A percentile compares a stretch with the other conserved stretches of the same genome.
phyloP scores from a whole-genome alignment of 2,888 invertebrate species.

The Metalampra italica region DNA sequence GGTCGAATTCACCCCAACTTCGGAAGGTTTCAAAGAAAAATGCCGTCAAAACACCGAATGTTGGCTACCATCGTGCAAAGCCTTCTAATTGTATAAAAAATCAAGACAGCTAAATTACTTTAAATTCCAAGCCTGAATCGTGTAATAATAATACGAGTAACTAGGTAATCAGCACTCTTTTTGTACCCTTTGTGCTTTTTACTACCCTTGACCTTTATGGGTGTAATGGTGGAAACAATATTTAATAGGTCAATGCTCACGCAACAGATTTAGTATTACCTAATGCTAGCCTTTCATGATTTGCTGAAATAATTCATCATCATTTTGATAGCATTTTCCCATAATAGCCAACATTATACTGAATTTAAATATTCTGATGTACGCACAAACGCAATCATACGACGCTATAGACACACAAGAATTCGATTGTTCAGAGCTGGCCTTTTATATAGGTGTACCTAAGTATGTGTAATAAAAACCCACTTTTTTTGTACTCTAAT shows the following conservation, averaged over 20 bases:
- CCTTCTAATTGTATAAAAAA: neutral
- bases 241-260: neutral
- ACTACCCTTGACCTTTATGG: neutral
- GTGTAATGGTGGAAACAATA: neutral
- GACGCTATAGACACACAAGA: no score
- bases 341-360: no score
- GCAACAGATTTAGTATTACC: neutral
- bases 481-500: no score
- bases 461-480: no score
- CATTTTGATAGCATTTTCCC: neutral
- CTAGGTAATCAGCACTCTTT: neutral
- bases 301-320: neutral
- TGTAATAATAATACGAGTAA: neutral
- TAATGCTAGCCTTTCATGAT: neutral
- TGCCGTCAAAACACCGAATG: conserved; percentile 21
- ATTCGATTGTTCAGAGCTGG: no score
- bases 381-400: no score
- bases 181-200: neutral
- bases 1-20: conserved; percentile 26
- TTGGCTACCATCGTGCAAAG: conserved; percentile 10
- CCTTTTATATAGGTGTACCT: no score
- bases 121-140: neutral
- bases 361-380: no score
- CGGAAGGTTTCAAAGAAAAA: conserved; percentile 31
- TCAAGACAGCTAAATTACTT: conserved; percentile 1